Conservation (phyloP, 2,888 invertebrate species). For the Ommatoiulus sabulosus region DNA sequence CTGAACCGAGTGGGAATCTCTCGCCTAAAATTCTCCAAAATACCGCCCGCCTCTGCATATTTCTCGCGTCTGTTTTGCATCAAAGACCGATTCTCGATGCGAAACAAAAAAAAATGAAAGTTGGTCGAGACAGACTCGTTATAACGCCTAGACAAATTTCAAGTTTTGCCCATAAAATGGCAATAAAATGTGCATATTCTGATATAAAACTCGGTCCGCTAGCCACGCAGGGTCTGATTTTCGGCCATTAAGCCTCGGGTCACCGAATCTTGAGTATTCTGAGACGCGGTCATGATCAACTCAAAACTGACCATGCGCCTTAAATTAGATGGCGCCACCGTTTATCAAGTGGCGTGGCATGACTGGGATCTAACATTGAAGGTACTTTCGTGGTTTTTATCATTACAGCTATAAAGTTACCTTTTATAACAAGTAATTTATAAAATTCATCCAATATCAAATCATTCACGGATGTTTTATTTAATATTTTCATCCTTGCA, state of each 20-base stretch:
- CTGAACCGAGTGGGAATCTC: not conserved
- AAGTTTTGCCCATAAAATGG: not conserved
- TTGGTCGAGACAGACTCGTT: not conserved
- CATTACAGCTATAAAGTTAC: too few relatives aligned
- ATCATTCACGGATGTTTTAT: too few relatives aligned
- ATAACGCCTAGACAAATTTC: not conserved
- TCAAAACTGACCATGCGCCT: not conserved
- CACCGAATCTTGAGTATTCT: too few relatives aligned
- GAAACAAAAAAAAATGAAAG: not conserved
- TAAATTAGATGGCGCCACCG: not conserved
- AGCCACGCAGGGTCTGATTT: not conserved
- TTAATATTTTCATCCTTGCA: too few relatives aligned
- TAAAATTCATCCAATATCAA: too few relatives aligned
- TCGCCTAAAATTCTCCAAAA: not conserved
- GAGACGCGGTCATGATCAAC: too few relatives aligned
- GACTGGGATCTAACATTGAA: too few relatives aligned
- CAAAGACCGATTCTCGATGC: not conserved
- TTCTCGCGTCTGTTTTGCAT: conserved; percentile 34
- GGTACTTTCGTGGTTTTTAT: too few relatives aligned
- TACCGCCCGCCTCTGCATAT: conserved; percentile 10
- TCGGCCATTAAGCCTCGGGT: not conserved
- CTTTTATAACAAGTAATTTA: too few relatives aligned
- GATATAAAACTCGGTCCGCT: not conserved
- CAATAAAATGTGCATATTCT: not conserved
- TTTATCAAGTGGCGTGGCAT: too few relatives aligned